Conservation (phyloP, 2,797 vertebrate species). For the Zenarchopterus dispar region DNA sequence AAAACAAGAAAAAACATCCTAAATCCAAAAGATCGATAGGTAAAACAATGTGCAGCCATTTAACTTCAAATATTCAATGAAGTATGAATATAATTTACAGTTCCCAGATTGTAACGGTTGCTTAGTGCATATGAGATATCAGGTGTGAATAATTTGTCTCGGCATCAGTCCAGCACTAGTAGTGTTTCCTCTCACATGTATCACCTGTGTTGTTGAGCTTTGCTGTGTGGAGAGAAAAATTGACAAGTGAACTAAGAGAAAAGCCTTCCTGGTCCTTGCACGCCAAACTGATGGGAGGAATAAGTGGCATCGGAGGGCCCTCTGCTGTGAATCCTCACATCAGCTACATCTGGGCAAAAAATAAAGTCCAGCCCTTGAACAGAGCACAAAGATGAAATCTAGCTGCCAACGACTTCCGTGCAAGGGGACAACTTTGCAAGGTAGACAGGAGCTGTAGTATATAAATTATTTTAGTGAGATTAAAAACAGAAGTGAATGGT, state of each 20-base stretch:
- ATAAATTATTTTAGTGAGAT: neutral
- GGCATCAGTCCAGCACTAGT: slow-evolving; percentile 46
- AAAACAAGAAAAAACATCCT: slow-evolving; percentile 12
- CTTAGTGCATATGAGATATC: slow-evolving; percentile 39
- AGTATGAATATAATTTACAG: neutral
- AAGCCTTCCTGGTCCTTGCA: slow-evolving; percentile 30
- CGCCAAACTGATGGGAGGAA: neutral
- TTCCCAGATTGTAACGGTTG: slow-evolving; percentile 23
- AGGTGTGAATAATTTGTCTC: slow-evolving; percentile 65
- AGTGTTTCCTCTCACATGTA: slow-evolving; percentile 48
- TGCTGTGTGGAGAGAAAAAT: slow-evolving; percentile 49
- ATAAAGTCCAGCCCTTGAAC: neutral
- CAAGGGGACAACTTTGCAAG: neutral
- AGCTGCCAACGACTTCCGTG: neutral
- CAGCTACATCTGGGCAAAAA: neutral
- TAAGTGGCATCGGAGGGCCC: neutral
- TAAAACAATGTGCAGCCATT: neutral
- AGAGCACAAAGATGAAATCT: neutral
- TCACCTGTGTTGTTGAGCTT: slow-evolving; percentile 53
- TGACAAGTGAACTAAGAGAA: slow-evolving; percentile 59
- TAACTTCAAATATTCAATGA: neutral
- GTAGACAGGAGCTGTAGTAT: neutral
- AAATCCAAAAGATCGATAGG: neutral
- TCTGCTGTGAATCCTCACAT: neutral
- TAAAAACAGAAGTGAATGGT: neutral